Evolutionary conservation across 2,888 invertebrate species (phyloP), one percentile per base, ranked within the genome.

Genomic region (Stegophylla sp.): DNA sequence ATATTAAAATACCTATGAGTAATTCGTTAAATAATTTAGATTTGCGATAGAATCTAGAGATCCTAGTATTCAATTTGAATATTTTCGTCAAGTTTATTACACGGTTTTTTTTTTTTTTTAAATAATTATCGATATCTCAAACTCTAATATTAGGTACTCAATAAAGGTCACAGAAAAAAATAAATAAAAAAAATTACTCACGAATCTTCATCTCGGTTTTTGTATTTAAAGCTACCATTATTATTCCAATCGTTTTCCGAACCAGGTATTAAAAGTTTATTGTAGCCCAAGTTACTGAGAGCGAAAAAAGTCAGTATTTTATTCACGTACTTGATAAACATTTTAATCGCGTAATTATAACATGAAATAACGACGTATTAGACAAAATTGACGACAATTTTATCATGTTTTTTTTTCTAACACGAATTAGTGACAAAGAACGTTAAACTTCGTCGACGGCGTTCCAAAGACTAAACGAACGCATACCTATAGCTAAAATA

Each of bases 181-280:
- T n/a, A n/a, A n/a, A n/a, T n/a, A n/a, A 12, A 61, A 26, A 26
- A 28, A 12, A 61, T 59, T 59, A 74, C 75, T 75, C 23, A 75
- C 75, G 63, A 41, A 64, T 64, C 63, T 75, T 9, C 45, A n/a
- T 28, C 23, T 9, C 17, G 26, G 7, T 64, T 63, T 64, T 64
- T 64, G 23, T 75, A 75, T 12, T 75, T 75, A 64, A 64, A 64
- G 51, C 63, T 64, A 64, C 51, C 75, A 15, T 41, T 15, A 26
- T n/a, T 59, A 15, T 61, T 34, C 63, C 63, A 64, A 23, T 63
- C 63, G 20, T 5, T 51, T 64, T 75, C 51, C 41, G 64, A 17
- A 17, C 75, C 63, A 0, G 75, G 75, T 17, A 48, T 1, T 41
- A 64, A 64, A 51, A 64, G 23, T 34, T 51, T 41, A 48, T 53